Evolutionary conservation across 2,113 vertebrate genomes (phyloP), one percentile per base, ranked within the genome.

Genomic region (Tragelaphus strepsiceros): DNA sequence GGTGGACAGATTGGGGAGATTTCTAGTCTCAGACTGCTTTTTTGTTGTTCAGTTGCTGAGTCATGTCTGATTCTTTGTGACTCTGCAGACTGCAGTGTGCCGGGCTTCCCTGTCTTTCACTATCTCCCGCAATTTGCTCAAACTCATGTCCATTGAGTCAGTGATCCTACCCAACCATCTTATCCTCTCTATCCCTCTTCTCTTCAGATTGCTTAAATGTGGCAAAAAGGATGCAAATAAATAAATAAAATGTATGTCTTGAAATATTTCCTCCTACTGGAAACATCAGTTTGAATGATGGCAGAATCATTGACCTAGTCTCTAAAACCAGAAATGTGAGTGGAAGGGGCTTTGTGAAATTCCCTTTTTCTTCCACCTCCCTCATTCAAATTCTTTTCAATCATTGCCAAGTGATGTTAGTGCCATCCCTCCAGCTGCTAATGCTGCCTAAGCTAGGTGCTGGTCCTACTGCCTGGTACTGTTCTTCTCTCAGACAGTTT

Each of bases 41-140:
- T 12, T 15, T 14, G 35, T 26, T 26, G 39, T 77, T 77, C 71
- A 43, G 22, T 15, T 43, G 39, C 39, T 43, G 17, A 77, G 12
- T 39, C 39, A 26, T 1, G 3, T 43, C 22, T 3, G 39, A 77
- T 39, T 77, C 22, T 74, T 39, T 26, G 22, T 26, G 22, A 7
- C 6, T 26, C 22, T 1, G 0, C 39, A 6, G 6, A 77, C 39
- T 13, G 6, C 71, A 43, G 39, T 7, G 39, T 13, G 22, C 39
- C 0, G 0, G 39, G 22, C 71, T 43, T 77, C 35, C 19, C 39
- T 43, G 6, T 7, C 12, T 24, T 43, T 26, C 71, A 26, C 1
- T 43, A 3, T 14, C 71, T 77, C 39, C 22, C 0, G 1, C 6
- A 43, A 4, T 43, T 77, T 77, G 39, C 22, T 43, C 22, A 77